Conservation (phyloP, 2,797 vertebrate species). For the Lophotriccus pileatus region DNA sequence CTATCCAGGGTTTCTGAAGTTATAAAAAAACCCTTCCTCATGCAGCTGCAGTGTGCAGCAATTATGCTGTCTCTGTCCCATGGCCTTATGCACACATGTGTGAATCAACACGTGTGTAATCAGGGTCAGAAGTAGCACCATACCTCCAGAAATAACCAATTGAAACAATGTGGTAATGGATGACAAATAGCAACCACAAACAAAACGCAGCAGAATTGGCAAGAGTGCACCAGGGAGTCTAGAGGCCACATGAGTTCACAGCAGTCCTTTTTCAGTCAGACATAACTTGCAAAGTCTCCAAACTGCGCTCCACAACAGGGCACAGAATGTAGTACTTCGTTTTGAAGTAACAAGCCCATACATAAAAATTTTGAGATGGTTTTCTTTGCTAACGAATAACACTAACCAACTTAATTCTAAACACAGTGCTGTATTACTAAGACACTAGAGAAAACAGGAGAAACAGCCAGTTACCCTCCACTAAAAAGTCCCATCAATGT, state of each 20-base stretch:
- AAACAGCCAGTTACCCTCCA: accelerated
- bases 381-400: neutral
- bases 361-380: neutral
- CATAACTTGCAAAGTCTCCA: neutral
- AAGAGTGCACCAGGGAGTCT: neutral
- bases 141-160: neutral
- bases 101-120: neutral
- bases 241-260: neutral
- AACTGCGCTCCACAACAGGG: neutral
- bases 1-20: neutral
- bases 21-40: neutral
- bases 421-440: neutral
- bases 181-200: neutral
- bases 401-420: neutral
- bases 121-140: neutral
- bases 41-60: accelerated
- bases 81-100: neutral
- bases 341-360: neutral
- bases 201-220: neutral
- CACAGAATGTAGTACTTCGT: accelerated
- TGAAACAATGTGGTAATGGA: neutral
- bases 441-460: neutral
- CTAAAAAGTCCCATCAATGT: neutral
- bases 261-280: neutral
- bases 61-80: neutral